phyloP scores from a whole-genome alignment of 1,140 invertebrate genomes.

The Cotesia glomerata region DNA sequence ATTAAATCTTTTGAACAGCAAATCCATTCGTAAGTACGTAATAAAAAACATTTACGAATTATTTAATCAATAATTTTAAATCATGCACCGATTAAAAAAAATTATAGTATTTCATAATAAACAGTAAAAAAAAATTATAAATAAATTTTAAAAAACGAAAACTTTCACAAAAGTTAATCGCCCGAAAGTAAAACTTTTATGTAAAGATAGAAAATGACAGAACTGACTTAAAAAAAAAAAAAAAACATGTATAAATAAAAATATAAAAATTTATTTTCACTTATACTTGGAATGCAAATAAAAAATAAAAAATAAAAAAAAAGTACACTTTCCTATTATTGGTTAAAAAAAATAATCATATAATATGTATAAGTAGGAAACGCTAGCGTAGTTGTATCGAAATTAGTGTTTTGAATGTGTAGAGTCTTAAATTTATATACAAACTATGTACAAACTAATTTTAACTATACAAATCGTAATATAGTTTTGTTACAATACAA shows the following conservation, averaged over 20 bases:
- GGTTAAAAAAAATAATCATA: neutral
- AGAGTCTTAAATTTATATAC: conserved; percentile 29
- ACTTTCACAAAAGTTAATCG: neutral
- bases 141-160: too few relatives aligned
- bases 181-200: neutral
- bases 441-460: conserved; percentile 34
- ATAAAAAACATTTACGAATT: neutral
- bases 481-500: conserved; percentile 1
- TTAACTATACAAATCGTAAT: conserved; percentile 24
- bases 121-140: neutral
- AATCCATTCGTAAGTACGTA: conserved; percentile 2
- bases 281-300: too few relatives aligned
- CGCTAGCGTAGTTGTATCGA: neutral
- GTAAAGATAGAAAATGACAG: neutral
- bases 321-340: neutral
- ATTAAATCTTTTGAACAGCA: neutral
- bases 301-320: too few relatives aligned
- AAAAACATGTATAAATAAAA: neutral
- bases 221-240: neutral
- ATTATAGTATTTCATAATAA: neutral
- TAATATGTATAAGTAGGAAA: neutral
- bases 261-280: too few relatives aligned
- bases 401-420: conserved; percentile 35
- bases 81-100: neutral
- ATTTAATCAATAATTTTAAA: too few relatives aligned